phyloP scores from a whole-genome alignment of 1,140 invertebrate species.

The Cherax destructor region DNA sequence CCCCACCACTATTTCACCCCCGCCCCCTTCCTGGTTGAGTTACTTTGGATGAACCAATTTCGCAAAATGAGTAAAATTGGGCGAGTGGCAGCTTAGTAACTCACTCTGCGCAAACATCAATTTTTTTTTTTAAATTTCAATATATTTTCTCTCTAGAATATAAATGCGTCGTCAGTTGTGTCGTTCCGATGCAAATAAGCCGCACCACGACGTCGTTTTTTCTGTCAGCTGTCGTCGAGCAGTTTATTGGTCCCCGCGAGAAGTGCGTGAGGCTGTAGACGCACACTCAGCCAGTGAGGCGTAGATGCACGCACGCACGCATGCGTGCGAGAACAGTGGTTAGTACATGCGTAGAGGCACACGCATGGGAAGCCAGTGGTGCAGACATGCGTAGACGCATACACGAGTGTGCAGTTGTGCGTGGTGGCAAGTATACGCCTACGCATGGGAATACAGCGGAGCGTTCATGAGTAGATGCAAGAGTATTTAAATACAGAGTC shows the following conservation, averaged over 20 bases:
- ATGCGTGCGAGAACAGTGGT: not conserved
- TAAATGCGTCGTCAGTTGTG: constrained; percentile 13
- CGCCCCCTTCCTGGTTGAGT: no score
- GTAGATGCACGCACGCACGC: not conserved
- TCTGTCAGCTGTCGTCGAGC: not conserved
- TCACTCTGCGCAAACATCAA: not conserved
- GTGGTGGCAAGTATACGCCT: no score
- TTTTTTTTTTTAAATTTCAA: not conserved
- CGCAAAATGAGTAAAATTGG: no score
- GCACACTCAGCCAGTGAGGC: no score
- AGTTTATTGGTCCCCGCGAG: not conserved
- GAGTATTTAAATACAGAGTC: no score
- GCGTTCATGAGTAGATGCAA: no score
- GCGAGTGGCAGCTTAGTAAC: not conserved
- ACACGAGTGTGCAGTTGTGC: no score
- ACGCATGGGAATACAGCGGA: no score
- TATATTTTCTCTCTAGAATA: not conserved
- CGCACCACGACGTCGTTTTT: not conserved
- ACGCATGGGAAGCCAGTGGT: no score
- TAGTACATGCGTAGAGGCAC: not conserved
- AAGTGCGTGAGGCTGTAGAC: no score
- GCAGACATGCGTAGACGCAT: no score
- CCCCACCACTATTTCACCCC: not conserved
- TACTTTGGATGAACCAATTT: no score
- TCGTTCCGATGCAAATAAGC: constrained; percentile 32